Conservation (phyloP, 2,113 vertebrate genomes). For the Cervus canadensis region DNA sequence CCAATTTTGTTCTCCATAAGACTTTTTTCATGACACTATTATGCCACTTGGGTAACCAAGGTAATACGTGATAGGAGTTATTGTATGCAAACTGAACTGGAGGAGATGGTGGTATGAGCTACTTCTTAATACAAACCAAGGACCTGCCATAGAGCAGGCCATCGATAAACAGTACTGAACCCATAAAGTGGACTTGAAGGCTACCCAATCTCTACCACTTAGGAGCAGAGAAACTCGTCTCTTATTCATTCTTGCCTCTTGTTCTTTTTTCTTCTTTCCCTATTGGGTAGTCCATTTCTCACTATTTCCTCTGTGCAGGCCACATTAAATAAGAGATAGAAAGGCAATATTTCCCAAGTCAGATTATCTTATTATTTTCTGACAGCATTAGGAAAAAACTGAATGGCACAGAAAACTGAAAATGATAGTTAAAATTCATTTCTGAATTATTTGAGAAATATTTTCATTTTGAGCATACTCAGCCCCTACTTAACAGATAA, state of each 20-base stretch:
- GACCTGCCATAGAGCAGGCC: background rate
- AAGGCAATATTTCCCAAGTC: background rate
- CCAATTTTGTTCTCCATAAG: background rate
- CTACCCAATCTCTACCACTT: background rate
- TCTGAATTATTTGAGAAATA: background rate
- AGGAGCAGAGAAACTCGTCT: background rate
- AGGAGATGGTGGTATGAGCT: background rate
- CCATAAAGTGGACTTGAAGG: background rate
- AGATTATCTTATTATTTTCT: background rate
- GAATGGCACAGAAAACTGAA: background rate
- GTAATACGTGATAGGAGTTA: background rate
- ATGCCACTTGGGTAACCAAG: background rate
- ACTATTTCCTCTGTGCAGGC: background rate
- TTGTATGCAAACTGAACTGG: background rate
- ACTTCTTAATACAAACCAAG: background rate
- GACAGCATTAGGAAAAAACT: background rate
- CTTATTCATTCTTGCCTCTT: background rate
- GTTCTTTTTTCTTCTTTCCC: background rate
- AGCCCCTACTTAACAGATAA: background rate
- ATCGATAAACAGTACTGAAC: background rate
- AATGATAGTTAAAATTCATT: conserved; percentile 18
- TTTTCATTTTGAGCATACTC: background rate
- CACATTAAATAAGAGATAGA: background rate
- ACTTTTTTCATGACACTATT: background rate
- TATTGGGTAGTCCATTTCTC: background rate